These are phyloP conservation scores for Setophaga petechia DNA, from an alignment of 2,113 vertebrate species.

Conservation along the genomic window DNA sequence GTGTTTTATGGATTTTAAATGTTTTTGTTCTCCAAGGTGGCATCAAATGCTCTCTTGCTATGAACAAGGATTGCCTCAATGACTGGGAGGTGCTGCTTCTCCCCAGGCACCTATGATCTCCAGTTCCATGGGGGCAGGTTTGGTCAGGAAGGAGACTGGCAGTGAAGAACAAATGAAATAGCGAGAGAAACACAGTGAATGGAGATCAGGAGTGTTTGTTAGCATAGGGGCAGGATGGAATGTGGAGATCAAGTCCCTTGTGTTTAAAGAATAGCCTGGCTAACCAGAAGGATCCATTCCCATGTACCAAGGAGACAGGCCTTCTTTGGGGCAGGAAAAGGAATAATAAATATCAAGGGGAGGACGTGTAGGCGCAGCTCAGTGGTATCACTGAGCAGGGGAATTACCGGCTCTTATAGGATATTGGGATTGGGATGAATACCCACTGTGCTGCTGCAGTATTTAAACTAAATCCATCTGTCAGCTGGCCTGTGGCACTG, in stretches of 20 bases:
- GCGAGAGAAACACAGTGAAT: neutral
- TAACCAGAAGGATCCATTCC: neutral
- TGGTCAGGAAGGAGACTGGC: neutral
- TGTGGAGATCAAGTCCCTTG: neutral
- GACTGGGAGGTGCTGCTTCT: neutral
- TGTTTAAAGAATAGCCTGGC: neutral
- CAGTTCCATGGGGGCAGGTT: neutral
- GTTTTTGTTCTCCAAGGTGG: neutral
- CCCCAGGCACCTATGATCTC: neutral
- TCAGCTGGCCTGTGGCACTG: neutral
- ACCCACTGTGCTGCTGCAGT: neutral
- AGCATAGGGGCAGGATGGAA: neutral
- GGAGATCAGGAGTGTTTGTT: neutral
- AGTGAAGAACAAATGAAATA: neutral
- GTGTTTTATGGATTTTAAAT: neutral
- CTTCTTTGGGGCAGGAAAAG: neutral
- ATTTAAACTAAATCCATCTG: neutral
- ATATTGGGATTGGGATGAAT: neutral
- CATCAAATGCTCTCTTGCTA: neutral
- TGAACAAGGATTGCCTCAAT: neutral
- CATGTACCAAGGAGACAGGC: neutral
- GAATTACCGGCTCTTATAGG: accelerated
- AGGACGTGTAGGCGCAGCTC: neutral
- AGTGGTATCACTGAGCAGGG: neutral
- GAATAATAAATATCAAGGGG: neutral